Evolutionary conservation across 2,113 vertebrate species (phyloP), one percentile per base, ranked within the genome.

Genomic region (Vireo altiloquus): DNA sequence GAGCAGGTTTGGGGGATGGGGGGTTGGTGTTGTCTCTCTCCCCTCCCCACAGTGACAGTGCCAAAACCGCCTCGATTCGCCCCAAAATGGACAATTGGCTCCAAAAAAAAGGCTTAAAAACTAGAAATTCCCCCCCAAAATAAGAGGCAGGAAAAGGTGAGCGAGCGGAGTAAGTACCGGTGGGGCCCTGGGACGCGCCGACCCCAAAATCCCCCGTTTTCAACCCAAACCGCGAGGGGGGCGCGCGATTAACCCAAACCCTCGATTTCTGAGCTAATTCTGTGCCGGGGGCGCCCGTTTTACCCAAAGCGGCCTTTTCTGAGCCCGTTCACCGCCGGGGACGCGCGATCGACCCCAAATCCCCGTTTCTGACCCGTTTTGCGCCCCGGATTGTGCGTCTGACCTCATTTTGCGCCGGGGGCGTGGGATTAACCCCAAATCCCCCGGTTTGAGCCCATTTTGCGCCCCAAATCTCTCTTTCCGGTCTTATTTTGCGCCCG

Each of bases 191-290:
- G 49, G 84, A 63, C 40, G 84, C 64, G 74, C 74, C 74, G 64
- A 70, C 54, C 84, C 84, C 74, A 3, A 79, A 63, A 46, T 5
- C 54, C 64, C 54, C 74, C 18, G 19, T 46, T 78, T 49, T 69
- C 18, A 0, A 10, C 84, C 74, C 54, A 7, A 35, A 35, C 25
- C 1, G 53, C 53, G 63, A 31, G 53, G 61, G 71, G n/a, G 70
- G 60, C 70, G 42, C 42, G 60, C 0, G 23, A 10, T 49, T 3
- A 6, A 64, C 69, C 80, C 53, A 1, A 15, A 42, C 20, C 1
- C 7, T 46, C 37, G 2, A 0, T 5, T 59, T 42, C 24, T 1
- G 52, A 50, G 61, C 71, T 0, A 0, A 0, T 42, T 11, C 13
- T 11, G 71, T 31, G 52, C 60, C 27, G 68, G 50, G 70, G 82